Percentiles rank a stretch among this genome's conserved stretches.
Evolutionary conservation across 2,888 invertebrate species (phyloP).

Genomic region (Ectobius pallidus): DNA sequence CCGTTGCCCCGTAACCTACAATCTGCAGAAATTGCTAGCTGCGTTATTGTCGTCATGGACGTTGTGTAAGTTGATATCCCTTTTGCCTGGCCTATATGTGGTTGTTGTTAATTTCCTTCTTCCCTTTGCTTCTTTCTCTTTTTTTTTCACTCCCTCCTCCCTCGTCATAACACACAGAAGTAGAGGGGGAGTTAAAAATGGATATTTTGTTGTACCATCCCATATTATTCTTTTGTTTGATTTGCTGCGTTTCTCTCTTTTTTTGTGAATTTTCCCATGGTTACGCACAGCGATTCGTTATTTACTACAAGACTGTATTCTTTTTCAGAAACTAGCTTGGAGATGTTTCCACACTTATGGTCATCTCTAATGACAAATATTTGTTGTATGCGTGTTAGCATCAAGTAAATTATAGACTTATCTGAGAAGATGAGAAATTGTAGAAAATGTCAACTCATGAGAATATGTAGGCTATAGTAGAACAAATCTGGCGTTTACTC

Average conservation of each 20-base stretch:
- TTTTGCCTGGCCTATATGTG: constrained; percentile 5
- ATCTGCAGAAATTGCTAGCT: constrained; percentile 20
- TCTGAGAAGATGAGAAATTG: not conserved
- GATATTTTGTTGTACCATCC: not conserved
- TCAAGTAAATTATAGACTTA: not conserved
- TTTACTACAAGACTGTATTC: no score
- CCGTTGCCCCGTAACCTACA: constrained; percentile 18
- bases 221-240: constrained; percentile 4
- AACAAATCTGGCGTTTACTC: no score
- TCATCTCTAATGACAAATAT: not conserved
- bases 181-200: not conserved
- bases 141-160: not conserved
- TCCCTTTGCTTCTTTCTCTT: no score
- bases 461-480: no score
- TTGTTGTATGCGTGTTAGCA: not conserved
- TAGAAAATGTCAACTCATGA: no score
- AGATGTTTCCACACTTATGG: constrained; percentile 8
- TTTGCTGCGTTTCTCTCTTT: not conserved
- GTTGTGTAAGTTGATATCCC: constrained; percentile 4
- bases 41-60: not conserved
- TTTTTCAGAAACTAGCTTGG: not conserved
- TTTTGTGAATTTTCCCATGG: not conserved
- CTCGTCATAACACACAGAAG: not conserved
- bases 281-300: not conserved
- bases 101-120: constrained; percentile 1